A percentile compares a stretch with the other conserved stretches of the same genome.
These are phyloP conservation scores for Phaedon cochleariae DNA, from an alignment of 2,888 invertebrate species.

Conservation along the genomic window DNA sequence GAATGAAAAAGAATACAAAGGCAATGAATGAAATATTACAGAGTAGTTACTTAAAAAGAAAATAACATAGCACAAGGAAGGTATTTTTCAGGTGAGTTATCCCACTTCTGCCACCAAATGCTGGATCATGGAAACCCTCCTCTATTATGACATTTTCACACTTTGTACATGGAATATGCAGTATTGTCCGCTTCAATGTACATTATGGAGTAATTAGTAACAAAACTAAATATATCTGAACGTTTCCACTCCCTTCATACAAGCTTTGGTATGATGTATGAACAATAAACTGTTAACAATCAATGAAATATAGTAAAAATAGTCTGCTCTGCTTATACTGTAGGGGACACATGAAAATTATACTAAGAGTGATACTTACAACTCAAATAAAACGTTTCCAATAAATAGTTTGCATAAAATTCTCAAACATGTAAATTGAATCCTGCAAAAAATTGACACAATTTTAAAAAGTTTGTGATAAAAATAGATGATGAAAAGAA, in stretches of 20 bases:
- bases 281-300: conserved; percentile 49
- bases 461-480: not conserved
- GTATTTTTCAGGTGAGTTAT: not conserved
- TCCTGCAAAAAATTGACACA: not conserved
- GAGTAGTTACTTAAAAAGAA: not conserved
- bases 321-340: conserved; percentile 61
- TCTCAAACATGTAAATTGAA: conserved; percentile 27
- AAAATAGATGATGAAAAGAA: not conserved
- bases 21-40: not conserved
- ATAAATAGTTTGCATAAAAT: conserved; percentile 45
- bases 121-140: not conserved
- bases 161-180: conserved; percentile 9
- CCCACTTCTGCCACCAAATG: conserved; percentile 3
- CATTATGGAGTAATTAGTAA: conserved; percentile 32
- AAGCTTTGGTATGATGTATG: conserved; percentile 49
- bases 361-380: conserved; percentile 53
- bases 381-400: conserved; percentile 45
- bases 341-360: conserved; percentile 52
- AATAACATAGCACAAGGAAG: not conserved
- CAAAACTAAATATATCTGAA: not conserved
- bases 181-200: conserved; percentile 47
- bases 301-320: conserved; percentile 57
- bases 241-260: conserved; percentile 22
- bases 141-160: not conserved
- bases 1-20: not conserved